Base-by-base conservation (phyloP, 2,888 invertebrate genomes). In the Callimorpha dominula region DNA sequence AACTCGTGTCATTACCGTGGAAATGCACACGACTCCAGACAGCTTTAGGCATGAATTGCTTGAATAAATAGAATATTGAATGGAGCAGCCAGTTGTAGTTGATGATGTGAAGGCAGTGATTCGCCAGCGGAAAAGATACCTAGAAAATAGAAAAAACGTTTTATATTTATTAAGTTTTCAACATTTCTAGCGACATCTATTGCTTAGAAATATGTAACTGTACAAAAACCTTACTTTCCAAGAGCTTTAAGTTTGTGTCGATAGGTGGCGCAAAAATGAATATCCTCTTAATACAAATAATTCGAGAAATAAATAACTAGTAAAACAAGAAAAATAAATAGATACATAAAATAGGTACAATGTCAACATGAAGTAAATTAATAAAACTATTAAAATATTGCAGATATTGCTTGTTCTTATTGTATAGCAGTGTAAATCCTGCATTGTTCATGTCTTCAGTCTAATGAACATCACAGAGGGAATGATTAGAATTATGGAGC, bases 11-110 rank as follows among this genome's bases (percentile, higher is more conserved):
- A 52, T 89, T 89, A 2, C 94, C 94, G 74, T 95, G 95, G 86
- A 95, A 95, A 80, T 92, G 90, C 2, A 95, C 81, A 0, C 94
- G 92, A 65, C 96, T 95, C 87, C 96, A 96, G 93, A 97, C 97
- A 8, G 96, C 92, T 9, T 96, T 93, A 73, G 97, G 97, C 57
- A 98, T 94, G 76, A 98, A 96, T 20, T 98, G 98, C 88, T 97
- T 98, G 90, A 98, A 98, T 52, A 98, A 95, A 80, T 97, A 97
- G 89, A 97, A 97, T 72, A 97, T 96, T 31, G 97, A 96, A 88
- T 97, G 97, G 82, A 98, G 97, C 4, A 97, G 92, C 97, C 98
- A 98, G 67, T 97, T 97, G 91, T 98, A 97, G 88, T 97, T 97
- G 6, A 98, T 95, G 68, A 98, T 96, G 92, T 98, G 98, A 50